Evolutionary conservation across 1,140 invertebrate genomes (phyloP).

Genomic region (Triops longicaudatus): DNA sequence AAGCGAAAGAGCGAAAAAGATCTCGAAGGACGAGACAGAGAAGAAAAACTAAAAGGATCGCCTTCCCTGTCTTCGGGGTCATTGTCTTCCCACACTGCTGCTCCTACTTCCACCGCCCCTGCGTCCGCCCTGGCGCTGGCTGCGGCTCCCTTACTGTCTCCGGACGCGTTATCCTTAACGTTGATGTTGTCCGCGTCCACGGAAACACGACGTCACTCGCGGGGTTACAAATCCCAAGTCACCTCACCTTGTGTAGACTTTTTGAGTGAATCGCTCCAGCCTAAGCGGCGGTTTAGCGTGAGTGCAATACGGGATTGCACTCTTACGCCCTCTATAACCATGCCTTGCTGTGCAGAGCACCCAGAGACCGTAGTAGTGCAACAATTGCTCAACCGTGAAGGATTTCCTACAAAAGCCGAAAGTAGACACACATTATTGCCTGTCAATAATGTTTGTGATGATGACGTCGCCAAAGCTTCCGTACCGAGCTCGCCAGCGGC

Average conservation of each 20-base stretch:
- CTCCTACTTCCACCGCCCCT: slow-evolving; percentile 19
- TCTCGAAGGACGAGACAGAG: slow-evolving; percentile 29
- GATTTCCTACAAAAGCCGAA: background rate
- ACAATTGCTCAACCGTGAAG: background rate
- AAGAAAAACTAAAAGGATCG: slow-evolving; percentile 30
- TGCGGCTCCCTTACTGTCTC: slow-evolving; percentile 22
- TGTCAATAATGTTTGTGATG: background rate
- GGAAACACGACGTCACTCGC: background rate
- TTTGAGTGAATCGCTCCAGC: background rate
- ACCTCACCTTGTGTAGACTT: background rate
- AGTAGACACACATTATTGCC: background rate
- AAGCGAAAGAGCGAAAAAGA: slow-evolving; percentile 31
- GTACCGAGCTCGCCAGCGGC: background rate
- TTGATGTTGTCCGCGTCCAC: background rate
- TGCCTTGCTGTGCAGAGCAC: background rate
- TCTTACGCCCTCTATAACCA: background rate
- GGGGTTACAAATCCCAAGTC: slow-evolving; percentile 6
- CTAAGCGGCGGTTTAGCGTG: background rate
- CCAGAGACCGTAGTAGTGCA: background rate
- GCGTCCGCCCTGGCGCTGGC: slow-evolving; percentile 23
- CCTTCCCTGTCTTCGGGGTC: slow-evolving; percentile 37
- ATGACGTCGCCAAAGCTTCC: background rate
- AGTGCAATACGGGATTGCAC: background rate
- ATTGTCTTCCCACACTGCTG: background rate
- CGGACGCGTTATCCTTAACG: slow-evolving; percentile 6